Conservation (phyloP, 2,888 invertebrate genomes). For the Plebejus argus region DNA sequence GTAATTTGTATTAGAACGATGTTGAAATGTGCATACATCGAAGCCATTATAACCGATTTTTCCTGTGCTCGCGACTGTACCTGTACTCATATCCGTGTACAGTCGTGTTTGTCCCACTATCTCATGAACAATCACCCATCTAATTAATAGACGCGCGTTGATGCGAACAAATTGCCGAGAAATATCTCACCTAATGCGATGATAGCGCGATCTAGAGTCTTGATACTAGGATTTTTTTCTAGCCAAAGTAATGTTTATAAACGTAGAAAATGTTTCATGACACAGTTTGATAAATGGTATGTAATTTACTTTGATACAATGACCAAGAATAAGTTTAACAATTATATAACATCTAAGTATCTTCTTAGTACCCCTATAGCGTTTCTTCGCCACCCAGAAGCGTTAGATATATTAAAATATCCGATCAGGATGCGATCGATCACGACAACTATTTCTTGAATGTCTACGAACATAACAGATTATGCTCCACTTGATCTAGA, state of each 20-base stretch:
- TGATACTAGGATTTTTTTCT: constrained; percentile 53
- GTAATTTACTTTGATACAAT: too few species aligned
- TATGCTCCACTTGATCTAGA: constrained; percentile 22
- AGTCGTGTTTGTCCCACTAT: constrained; percentile 42
- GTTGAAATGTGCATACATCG: background rate
- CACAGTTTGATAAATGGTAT: too few species aligned
- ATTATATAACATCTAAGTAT: background rate
- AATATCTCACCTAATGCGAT: constrained; percentile 58
- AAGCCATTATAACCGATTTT: background rate
- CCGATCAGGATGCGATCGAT: constrained; percentile 30
- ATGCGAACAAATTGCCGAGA: constrained; percentile 72
- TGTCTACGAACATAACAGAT: constrained; percentile 28
- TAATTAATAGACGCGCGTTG: constrained; percentile 71
- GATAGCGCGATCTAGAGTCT: constrained; percentile 47
- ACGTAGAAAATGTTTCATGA: too few species aligned
- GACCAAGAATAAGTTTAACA: background rate
- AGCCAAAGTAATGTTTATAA: background rate
- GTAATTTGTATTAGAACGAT: background rate
- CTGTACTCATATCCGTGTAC: constrained; percentile 16
- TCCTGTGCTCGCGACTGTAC: background rate
- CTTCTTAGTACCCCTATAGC: background rate
- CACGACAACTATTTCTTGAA: constrained; percentile 31
- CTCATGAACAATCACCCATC: constrained; percentile 61
- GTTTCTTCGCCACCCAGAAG: constrained; percentile 19
- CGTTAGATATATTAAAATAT: constrained; percentile 26